A percentile compares a stretch with the other conserved stretches of the same genome.
These are phyloP conservation scores for Frankliniella fusca DNA, from an alignment of 2,888 invertebrate species.

Conservation along the genomic window DNA sequence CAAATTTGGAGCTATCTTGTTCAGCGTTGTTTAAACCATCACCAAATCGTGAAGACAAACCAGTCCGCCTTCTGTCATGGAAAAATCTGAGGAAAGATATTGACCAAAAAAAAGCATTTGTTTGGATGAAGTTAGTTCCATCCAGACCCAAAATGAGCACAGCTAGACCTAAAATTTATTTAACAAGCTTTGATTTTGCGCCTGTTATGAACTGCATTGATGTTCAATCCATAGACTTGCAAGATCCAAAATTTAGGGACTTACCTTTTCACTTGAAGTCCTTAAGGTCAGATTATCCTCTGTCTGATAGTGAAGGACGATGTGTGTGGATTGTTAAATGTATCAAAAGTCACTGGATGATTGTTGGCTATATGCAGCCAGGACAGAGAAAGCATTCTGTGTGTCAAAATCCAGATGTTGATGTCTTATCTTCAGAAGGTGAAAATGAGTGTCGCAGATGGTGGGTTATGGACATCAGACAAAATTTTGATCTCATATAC, in stretches of 20 bases:
- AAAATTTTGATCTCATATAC: not conserved
- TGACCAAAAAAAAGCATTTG: not conserved
- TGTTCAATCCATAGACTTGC: not conserved
- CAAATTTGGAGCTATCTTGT: not conserved
- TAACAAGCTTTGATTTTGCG: not conserved
- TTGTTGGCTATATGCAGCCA: not conserved
- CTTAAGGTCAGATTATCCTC: not conserved
- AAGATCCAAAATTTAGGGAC: not conserved
- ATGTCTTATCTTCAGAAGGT: not conserved
- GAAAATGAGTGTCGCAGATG: not conserved
- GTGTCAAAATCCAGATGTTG: not conserved
- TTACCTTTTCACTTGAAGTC: not conserved
- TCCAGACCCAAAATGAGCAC: not conserved
- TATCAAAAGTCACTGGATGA: not conserved
- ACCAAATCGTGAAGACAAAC: too few species aligned
- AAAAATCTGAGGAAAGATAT: not conserved
- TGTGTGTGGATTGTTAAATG: not conserved
- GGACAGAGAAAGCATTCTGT: not conserved
- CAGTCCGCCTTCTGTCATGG: not conserved
- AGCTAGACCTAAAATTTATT: not conserved
- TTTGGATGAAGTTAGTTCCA: not conserved
- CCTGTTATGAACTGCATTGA: not conserved
- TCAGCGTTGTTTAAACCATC: not conserved
- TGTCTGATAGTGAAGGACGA: not conserved
- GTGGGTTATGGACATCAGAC: not conserved